phyloP scores from a whole-genome alignment of 2,797 vertebrate genomes.

The Neoniphon sammara region DNA sequence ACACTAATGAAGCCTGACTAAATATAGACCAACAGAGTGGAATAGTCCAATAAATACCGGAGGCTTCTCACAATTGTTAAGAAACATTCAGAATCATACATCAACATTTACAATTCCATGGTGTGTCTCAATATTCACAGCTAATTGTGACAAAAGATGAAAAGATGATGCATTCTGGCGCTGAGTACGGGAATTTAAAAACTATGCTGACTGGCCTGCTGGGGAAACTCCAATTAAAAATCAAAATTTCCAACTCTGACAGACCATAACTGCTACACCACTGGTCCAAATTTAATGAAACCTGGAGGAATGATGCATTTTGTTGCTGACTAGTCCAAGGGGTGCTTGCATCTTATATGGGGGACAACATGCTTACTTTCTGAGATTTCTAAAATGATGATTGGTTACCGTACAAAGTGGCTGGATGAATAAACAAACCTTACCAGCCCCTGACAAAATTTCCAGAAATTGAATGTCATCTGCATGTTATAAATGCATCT shows the following conservation, averaged over 20 bases:
- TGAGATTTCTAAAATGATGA: not conserved
- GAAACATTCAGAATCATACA: slow-evolving; percentile 15
- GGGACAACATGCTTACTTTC: not conserved
- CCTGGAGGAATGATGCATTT: not conserved
- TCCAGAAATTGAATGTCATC: too few species aligned
- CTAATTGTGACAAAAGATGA: too few species aligned
- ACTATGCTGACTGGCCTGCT: too few species aligned
- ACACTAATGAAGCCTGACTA: slow-evolving; percentile 70
- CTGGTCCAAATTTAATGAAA: not conserved
- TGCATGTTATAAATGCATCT: not conserved
- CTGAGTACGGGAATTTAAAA: too few species aligned
- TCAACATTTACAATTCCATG: slow-evolving; percentile 13
- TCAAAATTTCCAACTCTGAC: too few species aligned
- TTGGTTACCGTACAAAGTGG: not conserved
- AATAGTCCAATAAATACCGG: slow-evolving; percentile 45
- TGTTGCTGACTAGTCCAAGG: too few species aligned
- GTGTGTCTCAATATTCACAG: not conserved
- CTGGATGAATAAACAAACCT: not conserved
- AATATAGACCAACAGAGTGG: slow-evolving; percentile 59
- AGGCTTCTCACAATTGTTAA: slow-evolving; percentile 38
- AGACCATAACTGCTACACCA: too few species aligned
- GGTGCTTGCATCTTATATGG: too few species aligned
- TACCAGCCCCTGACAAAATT: too few species aligned
- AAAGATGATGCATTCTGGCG: too few species aligned
- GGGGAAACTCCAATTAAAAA: too few species aligned